These are phyloP conservation scores for Anastrepha obliqua DNA, from an alignment of 1,140 invertebrate genomes.

Conservation along the genomic window DNA sequence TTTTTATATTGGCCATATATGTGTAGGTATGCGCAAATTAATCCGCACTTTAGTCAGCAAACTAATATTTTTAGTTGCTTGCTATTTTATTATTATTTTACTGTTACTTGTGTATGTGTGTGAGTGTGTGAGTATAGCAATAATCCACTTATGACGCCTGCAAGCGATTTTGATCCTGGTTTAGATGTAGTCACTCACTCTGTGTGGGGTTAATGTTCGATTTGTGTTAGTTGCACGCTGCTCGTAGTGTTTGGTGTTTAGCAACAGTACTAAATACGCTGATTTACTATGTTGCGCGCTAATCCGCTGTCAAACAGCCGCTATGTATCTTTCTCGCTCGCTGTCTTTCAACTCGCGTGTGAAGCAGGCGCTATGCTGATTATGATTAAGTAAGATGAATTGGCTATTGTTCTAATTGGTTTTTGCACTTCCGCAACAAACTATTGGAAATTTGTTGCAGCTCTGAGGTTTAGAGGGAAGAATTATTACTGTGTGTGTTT, in stretches of 20 bases:
- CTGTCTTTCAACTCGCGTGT: not conserved
- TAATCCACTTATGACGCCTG: not conserved
- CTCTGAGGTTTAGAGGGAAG: not conserved
- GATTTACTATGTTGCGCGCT: not conserved
- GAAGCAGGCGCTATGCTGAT: not conserved
- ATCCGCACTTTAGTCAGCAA: not conserved
- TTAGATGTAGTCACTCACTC: too few relatives aligned
- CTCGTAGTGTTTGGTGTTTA: not conserved
- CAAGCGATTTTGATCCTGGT: too few relatives aligned
- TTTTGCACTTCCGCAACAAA: not conserved
- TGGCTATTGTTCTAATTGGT: not conserved
- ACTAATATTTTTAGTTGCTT: not conserved
- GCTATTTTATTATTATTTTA: too few relatives aligned
- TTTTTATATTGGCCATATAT: constrained; percentile 52
- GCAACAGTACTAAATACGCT: not conserved
- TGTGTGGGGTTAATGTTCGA: not conserved
- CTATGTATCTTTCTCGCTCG: too few relatives aligned
- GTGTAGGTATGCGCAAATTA: not conserved
- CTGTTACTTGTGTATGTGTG: too few relatives aligned
- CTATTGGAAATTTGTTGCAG: too few relatives aligned
- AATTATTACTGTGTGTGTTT: not conserved
- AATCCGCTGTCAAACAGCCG: not conserved
- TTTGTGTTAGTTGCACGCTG: not conserved
- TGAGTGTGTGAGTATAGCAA: too few relatives aligned
- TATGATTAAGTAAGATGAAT: not conserved